Base-by-base conservation (phyloP, 2,113 vertebrate species). In the Pan paniscus region DNA sequence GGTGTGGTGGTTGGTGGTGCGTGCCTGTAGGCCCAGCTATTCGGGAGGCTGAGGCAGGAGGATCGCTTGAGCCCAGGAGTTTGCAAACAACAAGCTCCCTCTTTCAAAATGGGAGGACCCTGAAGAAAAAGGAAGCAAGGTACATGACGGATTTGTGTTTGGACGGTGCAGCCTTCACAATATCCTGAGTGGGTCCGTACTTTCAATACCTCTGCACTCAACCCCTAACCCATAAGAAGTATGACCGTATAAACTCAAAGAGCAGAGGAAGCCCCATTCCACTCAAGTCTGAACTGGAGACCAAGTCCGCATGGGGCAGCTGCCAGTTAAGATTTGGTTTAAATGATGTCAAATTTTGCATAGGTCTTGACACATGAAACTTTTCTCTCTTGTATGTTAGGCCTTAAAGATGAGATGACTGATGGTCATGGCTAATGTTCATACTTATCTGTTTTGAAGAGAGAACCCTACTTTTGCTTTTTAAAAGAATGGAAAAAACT, bases 181-280 rank as follows among this genome's bases (percentile, higher is more conserved):
- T 20, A 16, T 13, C 14, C 43, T 13, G 25, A 50, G 2, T 13
- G 0, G 6, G 13, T 12, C 40, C 12, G 0, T 27, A 6, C n/a
- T 20, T 20, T 20, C 25, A 43, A 70, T 0, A 4, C 35, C 30
- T 30, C 13, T 12, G 70, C 8, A 35, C n/a, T 13, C 20, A n/a
- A 0, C 3, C 40, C 13, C 43, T 2, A 2, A 10, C 18, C 7
- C 0, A 1, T 2, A 14, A 18, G 43, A 50, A 32, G 14, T 5
- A 7, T 4, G 43, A 1, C 23, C 25, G 16, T 4, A 32, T 12
- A 30, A 11, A 46, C 9, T 70, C 68, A 22, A 30, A 38, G 43
- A 84, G 43, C 2, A 9, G 35, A 0, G 48, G 14, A 81, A 13
- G 38, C 8, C 1, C 30, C 16, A 8, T 2, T 12, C 59, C 57